Percentiles rank a stretch among this genome's conserved stretches.
Evolutionary conservation across 2,113 vertebrate genomes (phyloP).

Genomic region (Xyrauchen texanus): DNA sequence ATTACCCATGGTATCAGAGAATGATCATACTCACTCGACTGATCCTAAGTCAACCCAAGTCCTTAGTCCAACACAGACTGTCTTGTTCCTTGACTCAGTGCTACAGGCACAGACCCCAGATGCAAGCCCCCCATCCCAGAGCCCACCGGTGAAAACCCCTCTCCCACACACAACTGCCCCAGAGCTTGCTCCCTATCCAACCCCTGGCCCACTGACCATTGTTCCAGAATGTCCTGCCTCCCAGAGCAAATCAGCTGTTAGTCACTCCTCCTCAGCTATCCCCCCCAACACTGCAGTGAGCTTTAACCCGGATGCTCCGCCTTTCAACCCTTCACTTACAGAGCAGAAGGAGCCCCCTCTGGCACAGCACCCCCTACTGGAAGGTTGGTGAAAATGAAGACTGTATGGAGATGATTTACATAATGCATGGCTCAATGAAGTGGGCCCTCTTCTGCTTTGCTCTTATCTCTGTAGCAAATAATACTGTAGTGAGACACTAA

Average conservation of each 20-base stretch:
- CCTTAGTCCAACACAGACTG: conserved; percentile 71
- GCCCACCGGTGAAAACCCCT: conserved; percentile 18
- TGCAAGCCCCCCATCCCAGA: conserved; percentile 36
- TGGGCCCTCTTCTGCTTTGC: conserved; percentile 48
- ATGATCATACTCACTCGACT: background rate
- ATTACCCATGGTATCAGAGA: background rate
- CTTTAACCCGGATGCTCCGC: conserved; percentile 56
- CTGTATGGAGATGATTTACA: conserved; percentile 48
- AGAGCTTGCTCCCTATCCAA: conserved; percentile 64
- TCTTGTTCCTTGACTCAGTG: conserved; percentile 75
- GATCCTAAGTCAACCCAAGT: conserved; percentile 2
- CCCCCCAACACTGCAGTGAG: background rate
- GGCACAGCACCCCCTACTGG: conserved; percentile 72
- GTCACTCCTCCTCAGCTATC: conserved; percentile 13
- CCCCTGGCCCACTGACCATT: conserved; percentile 62
- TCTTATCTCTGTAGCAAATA: conserved; percentile 33
- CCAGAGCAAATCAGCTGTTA: conserved; percentile 42
- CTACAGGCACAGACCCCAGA: conserved; percentile 64
- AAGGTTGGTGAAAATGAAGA: conserved; percentile 79
- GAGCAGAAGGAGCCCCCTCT: conserved; percentile 70
- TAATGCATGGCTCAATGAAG: conserved; percentile 54
- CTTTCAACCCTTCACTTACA: conserved; percentile 71
- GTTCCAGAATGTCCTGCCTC: conserved; percentile 48
- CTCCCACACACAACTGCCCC: conserved; percentile 14
- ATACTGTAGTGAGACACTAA: conserved; percentile 9